A percentile compares a stretch with the other conserved stretches of the same genome.
phyloP scores from a whole-genome alignment of 2,113 vertebrate species.

The Microtus richardsoni region DNA sequence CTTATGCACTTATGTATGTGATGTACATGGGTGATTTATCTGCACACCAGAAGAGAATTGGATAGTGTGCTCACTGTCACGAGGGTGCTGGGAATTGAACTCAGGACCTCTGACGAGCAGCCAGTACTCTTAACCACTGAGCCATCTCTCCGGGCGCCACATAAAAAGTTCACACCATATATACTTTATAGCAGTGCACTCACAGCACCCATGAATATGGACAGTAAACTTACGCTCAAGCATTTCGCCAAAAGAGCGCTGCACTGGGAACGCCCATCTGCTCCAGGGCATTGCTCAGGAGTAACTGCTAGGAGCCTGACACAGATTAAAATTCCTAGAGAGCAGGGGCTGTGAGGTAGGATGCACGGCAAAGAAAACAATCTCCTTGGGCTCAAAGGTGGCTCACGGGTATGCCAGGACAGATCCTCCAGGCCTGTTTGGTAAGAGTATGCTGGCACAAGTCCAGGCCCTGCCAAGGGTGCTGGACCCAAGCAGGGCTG shows the following conservation, averaged over 20 bases:
- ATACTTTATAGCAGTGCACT: background rate
- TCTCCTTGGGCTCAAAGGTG: background rate
- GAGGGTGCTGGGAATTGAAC: background rate
- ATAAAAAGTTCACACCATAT: background rate
- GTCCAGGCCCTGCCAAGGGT: background rate
- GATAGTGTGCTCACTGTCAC: rapidly evolving
- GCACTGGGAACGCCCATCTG: background rate
- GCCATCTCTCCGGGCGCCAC: background rate
- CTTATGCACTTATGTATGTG: background rate
- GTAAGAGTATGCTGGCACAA: background rate
- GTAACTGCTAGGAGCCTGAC: background rate
- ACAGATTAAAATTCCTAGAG: constrained; percentile 56
- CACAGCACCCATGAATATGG: background rate
- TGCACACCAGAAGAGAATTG: background rate
- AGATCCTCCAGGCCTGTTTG: background rate
- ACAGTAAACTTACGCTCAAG: background rate
- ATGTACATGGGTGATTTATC: background rate
- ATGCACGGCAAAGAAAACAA: background rate
- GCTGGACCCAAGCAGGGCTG: background rate
- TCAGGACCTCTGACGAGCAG: background rate
- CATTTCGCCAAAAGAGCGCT: background rate
- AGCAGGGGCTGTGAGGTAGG: background rate
- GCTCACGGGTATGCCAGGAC: background rate
- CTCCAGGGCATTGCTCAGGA: background rate
- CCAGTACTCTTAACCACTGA: background rate